phyloP scores from a whole-genome alignment of 2,888 invertebrate species.

The Scaptomyza flava region DNA sequence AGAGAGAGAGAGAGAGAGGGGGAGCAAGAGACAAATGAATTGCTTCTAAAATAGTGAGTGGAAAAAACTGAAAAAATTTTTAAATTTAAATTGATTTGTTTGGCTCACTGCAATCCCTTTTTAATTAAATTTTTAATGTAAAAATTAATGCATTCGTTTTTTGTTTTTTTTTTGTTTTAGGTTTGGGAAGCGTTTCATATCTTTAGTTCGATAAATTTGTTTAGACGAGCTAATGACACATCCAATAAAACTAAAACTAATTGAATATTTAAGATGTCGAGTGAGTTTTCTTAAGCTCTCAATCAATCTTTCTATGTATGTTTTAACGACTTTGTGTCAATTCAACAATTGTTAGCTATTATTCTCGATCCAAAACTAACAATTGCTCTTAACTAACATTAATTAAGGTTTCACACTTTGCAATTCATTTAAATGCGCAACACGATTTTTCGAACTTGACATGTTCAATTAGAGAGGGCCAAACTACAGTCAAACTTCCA shows the following conservation, averaged over 20 bases:
- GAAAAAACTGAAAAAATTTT: no score
- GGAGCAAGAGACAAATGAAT: background rate
- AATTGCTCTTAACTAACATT: constrained; percentile 3
- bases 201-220: background rate
- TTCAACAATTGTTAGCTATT: background rate
- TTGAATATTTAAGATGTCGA: background rate
- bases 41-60: no score
- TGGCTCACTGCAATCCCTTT: no score
- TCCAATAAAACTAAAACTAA: no score
- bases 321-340: background rate
- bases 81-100: no score
- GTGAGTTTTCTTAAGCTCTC: background rate
- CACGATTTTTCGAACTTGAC: constrained; percentile 13
- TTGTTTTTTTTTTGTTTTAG: background rate
- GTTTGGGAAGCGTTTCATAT: no score
- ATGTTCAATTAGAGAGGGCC: constrained; percentile 15
- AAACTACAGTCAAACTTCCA: no score
- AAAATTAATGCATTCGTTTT: no score
- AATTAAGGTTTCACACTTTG: constrained; percentile 52
- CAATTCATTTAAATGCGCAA: constrained; percentile 3
- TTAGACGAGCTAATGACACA: background rate
- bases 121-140: no score
- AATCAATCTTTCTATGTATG: background rate
- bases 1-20: background rate
- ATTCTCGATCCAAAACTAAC: background rate